Evolutionary conservation across 2,113 vertebrate species (phyloP).

Genomic region (Corythoichthys haematopterus): DNA sequence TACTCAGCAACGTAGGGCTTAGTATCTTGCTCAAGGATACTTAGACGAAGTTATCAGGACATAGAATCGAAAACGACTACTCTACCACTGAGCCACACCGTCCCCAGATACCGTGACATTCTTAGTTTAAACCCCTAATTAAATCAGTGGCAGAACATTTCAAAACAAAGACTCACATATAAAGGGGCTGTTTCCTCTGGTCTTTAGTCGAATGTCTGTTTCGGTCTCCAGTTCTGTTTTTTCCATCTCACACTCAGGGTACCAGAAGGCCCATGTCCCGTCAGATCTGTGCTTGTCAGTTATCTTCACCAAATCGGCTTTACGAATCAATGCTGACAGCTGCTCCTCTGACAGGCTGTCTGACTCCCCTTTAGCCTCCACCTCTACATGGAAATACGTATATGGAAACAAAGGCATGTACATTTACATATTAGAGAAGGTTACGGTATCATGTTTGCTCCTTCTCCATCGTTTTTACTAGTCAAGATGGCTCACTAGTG

Average conservation of each 20-base stretch:
- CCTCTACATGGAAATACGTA: constrained; percentile 61
- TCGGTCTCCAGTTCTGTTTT: constrained; percentile 76
- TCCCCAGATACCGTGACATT: no score
- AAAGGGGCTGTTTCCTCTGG: constrained; percentile 80
- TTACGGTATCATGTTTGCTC: background rate
- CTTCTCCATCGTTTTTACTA: background rate
- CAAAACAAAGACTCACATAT: constrained; percentile 68
- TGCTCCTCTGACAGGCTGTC: constrained; percentile 71
- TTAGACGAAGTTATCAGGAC: no score
- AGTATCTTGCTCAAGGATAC: no score
- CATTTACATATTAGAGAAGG: background rate
- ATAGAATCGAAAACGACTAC: no score
- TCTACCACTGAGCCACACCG: no score
- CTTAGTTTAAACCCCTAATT: no score
- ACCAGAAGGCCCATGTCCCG: constrained; percentile 79
- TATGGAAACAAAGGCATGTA: background rate
- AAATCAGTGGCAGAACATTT: no score
- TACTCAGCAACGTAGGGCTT: no score
- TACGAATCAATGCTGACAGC: constrained; percentile 70
- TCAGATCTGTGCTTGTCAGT: constrained; percentile 66
- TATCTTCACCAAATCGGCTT: constrained; percentile 71
- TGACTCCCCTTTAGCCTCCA: constrained; percentile 76
- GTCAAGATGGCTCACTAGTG: background rate
- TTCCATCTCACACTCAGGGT: constrained; percentile 76
- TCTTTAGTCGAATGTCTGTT: constrained; percentile 78